These are phyloP conservation scores for Acestrorhynchus altus DNA, from an alignment of 2,797 vertebrate genomes.

Conservation along the genomic window DNA sequence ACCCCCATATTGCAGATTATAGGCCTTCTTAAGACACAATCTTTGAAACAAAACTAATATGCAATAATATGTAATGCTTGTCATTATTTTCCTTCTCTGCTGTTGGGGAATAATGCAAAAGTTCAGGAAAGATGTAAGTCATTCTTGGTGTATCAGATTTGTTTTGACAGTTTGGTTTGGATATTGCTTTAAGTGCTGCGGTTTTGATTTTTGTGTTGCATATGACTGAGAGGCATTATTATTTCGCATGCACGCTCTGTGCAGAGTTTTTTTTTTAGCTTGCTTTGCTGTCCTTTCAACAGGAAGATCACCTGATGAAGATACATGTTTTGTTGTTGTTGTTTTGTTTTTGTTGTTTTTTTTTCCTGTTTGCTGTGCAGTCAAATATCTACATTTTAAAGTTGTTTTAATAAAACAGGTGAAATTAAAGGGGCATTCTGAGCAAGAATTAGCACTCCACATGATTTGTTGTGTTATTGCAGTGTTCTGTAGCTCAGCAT, in stretches of 20 bases:
- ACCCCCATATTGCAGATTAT: neutral
- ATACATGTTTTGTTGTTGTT: neutral
- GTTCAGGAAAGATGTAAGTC: slow-evolving; percentile 97
- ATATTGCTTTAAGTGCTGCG: slow-evolving; percentile 16
- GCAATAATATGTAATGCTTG: slow-evolving; percentile 77
- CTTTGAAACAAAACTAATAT: slow-evolving; percentile 24
- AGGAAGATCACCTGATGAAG: neutral
- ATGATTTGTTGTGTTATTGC: too few relatives aligned
- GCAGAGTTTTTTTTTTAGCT: neutral
- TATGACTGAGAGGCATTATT: neutral
- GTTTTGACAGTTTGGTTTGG: slow-evolving; percentile 24
- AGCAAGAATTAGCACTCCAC: too few relatives aligned
- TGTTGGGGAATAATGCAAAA: slow-evolving; percentile 88
- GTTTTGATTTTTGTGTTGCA: slow-evolving; percentile 17
- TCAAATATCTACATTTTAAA: too few relatives aligned
- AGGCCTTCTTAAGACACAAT: neutral
- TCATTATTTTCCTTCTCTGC: slow-evolving; percentile 86
- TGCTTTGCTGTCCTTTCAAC: neutral
- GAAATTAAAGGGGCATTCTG: too few relatives aligned
- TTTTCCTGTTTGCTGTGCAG: neutral
- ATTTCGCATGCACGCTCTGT: slow-evolving; percentile 4
- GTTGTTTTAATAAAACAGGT: too few relatives aligned
- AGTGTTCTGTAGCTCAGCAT: too few relatives aligned
- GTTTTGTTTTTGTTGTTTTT: neutral
- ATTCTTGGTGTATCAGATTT: slow-evolving; percentile 33